These are phyloP conservation scores for Scelioninae gen. 1 DNA, from an alignment of 2,888 invertebrate genomes.

Conservation along the genomic window DNA sequence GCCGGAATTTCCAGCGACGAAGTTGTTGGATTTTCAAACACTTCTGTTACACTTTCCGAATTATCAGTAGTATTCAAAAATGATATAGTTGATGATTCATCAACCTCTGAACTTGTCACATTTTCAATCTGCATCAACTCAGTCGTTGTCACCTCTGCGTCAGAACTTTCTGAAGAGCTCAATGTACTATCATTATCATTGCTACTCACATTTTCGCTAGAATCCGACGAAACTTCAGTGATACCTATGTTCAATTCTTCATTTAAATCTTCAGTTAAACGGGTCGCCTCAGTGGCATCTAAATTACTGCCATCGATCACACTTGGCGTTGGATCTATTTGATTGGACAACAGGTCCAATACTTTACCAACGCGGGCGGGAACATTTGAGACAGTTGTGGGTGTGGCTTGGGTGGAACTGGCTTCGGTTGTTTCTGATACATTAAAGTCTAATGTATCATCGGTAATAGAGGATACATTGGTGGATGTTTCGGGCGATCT, in stretches of 20 bases:
- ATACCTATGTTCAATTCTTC: constrained; percentile 11
- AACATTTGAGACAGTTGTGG: constrained; percentile 31
- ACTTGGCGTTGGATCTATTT: constrained; percentile 13
- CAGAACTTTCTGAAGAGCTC: constrained; percentile 3
- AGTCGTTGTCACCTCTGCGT: constrained; percentile 7
- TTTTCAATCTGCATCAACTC: constrained; percentile 13
- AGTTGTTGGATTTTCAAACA: constrained; percentile 10
- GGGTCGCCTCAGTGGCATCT: constrained; percentile 10
- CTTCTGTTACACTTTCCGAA: background rate
- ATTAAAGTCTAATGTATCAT: constrained; percentile 24
- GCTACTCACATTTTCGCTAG: constrained; percentile 41
- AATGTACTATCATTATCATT: constrained; percentile 16
- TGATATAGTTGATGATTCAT: background rate
- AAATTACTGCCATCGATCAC: background rate
- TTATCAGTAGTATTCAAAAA: background rate
- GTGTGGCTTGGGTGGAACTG: constrained; percentile 25
- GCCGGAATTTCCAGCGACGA: constrained; percentile 3
- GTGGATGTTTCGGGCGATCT: constrained; percentile 41
- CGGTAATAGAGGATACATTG: constrained; percentile 30
- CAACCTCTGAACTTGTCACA: constrained; percentile 3
- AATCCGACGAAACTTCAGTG: constrained; percentile 10
- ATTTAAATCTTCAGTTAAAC: constrained; percentile 1
- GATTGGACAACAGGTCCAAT: constrained; percentile 38
- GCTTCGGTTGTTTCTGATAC: constrained; percentile 24
- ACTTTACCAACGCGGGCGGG: constrained; percentile 30